Percentiles rank a stretch among this genome's conserved stretches.
Conservation (phyloP, 2,888 invertebrate species). For the Blomia tropicalis region DNA sequence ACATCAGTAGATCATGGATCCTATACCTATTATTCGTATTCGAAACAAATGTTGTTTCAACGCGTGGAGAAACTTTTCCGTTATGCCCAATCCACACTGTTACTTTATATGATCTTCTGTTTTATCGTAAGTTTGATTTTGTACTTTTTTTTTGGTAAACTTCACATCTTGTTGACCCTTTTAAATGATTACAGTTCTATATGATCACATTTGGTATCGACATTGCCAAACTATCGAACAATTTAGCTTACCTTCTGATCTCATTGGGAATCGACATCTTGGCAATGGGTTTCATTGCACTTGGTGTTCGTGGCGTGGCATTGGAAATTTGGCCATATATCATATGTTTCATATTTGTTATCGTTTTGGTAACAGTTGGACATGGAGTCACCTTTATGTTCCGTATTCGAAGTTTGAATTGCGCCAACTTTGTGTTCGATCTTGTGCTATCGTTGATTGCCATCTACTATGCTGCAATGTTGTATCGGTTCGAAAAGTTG, state of each 20-base stretch:
- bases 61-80: constrained; percentile 12
- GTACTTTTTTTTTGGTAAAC: not conserved
- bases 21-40: not conserved
- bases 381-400: constrained; percentile 1
- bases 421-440: not conserved
- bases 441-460: not conserved
- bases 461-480: not conserved
- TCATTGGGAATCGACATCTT: not conserved
- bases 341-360: not conserved
- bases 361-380: not conserved
- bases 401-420: not conserved
- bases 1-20: not conserved
- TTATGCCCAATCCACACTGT: constrained; percentile 2
- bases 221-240: not conserved
- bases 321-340: not conserved
- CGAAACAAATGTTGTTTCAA: not conserved
- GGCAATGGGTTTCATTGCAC: not conserved
- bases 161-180: not conserved
- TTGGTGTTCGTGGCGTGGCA: constrained; percentile 10
- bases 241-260: not conserved
- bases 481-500: constrained; percentile 1
- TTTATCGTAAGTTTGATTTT: constrained; percentile 22
- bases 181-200: not conserved
- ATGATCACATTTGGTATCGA: constrained; percentile 17
- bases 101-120: constrained; percentile 15